Evolutionary conservation across 2,888 invertebrate species (phyloP).

Genomic region (Cancer borealis): DNA sequence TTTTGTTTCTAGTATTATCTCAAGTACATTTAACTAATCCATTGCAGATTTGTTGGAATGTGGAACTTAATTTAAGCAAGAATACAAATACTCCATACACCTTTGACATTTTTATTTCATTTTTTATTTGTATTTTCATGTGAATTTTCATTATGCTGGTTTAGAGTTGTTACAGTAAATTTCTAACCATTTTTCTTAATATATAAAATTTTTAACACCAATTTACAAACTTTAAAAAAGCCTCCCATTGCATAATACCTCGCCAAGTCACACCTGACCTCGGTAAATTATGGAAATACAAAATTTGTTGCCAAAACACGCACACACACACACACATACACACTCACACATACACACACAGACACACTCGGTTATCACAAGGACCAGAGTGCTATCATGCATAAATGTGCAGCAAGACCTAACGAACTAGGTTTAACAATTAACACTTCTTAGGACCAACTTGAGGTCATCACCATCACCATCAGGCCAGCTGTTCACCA

Average conservation of each 20-base stretch:
- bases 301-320: constrained; percentile 16
- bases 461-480: background rate
- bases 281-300: constrained; percentile 13
- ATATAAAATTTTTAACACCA: constrained; percentile 30
- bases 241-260: background rate
- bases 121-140: constrained; percentile 18
- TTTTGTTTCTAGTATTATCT: too few relatives aligned
- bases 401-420: constrained; percentile 6
- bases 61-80: too few relatives aligned
- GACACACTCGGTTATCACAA: constrained; percentile 35
- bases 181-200: background rate
- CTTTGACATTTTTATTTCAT: constrained; percentile 22
- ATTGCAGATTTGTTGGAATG: background rate
- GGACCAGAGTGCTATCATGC: background rate
- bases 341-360: too few relatives aligned
- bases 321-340: background rate
- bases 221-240: constrained; percentile 42
- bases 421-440: constrained; percentile 35
- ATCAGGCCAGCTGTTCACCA: constrained; percentile 25
- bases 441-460: constrained; percentile 40
- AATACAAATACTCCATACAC: background rate
- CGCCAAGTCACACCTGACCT: constrained; percentile 16
- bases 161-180: background rate
- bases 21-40: background rate
- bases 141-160: background rate